These are phyloP conservation scores for Neosalanx taihuensis DNA, from an alignment of 2,797 vertebrate species.

Conservation along the genomic window DNA sequence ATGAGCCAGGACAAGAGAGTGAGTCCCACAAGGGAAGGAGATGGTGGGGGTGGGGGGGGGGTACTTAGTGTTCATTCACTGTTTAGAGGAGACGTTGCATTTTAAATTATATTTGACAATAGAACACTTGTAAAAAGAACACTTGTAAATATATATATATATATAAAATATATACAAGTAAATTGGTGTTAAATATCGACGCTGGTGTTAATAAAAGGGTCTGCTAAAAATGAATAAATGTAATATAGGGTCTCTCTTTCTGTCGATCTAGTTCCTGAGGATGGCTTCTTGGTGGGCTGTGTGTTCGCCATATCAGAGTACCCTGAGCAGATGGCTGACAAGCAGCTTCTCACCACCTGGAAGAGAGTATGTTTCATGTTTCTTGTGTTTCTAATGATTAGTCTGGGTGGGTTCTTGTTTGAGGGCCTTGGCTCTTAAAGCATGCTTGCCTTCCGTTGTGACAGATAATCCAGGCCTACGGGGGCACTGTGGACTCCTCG, in stretches of 20 bases:
- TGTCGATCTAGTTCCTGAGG: conserved; percentile 84
- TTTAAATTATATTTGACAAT: too few species aligned
- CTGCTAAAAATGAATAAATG: too few species aligned
- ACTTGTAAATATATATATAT: not conserved
- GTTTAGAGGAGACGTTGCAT: not conserved
- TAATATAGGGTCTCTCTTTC: not conserved
- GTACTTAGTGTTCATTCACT: not conserved
- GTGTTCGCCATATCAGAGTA: conserved; percentile 96
- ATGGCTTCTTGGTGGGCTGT: conserved; percentile 89
- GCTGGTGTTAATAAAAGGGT: too few species aligned
- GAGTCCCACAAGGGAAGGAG: conserved; percentile 58
- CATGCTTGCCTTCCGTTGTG: not conserved
- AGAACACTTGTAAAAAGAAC: not conserved
- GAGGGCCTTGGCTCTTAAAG: too few species aligned
- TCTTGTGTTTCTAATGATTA: not conserved
- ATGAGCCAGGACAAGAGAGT: conserved; percentile 89
- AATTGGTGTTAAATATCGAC: not conserved
- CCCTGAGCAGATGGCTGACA: conserved; percentile 97
- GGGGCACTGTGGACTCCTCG: conserved; percentile 86
- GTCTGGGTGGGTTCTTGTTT: not conserved
- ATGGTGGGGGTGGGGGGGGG: too few species aligned
- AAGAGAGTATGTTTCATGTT: conserved; percentile 81
- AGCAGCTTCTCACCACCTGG: conserved; percentile 93
- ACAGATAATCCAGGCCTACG: conserved; percentile 92
- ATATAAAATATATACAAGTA: not conserved